Percentiles rank a stretch among this genome's conserved stretches.
Evolutionary conservation across 1,140 invertebrate genomes (phyloP).

Genomic region (Pseudoatta argentina): DNA sequence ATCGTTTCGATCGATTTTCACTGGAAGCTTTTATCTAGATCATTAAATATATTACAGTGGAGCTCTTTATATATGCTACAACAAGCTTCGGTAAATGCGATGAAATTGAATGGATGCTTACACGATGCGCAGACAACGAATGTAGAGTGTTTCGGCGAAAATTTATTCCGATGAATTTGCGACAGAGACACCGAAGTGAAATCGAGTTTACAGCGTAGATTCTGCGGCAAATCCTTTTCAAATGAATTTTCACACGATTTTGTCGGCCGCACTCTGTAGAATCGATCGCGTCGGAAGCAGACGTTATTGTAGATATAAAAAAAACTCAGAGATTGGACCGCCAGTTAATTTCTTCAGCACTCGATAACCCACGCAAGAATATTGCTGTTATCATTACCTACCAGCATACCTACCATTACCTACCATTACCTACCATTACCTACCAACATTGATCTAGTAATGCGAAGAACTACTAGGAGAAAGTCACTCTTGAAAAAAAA

Average conservation of each 20-base stretch:
- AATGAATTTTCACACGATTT: constrained; percentile 9
- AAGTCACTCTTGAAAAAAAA: not conserved
- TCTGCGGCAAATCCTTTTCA: not conserved
- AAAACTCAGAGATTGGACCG: constrained; percentile 18
- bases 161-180: constrained; percentile 5
- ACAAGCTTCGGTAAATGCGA: constrained; percentile 5
- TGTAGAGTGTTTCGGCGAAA: not conserved
- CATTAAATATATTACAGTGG: constrained; percentile 46
- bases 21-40: constrained; percentile 46
- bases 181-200: not conserved
- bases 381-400: constrained; percentile 33
- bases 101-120: constrained; percentile 22
- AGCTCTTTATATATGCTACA: not conserved
- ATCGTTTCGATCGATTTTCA: constrained; percentile 33
- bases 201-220: constrained; percentile 8
- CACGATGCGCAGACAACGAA: not conserved
- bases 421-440: not conserved
- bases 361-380: constrained; percentile 1
- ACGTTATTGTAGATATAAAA: constrained; percentile 12
- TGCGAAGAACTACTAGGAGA: not conserved
- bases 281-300: not conserved
- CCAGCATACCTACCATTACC: too few relatives aligned
- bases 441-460: not conserved
- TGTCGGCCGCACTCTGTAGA: not conserved
- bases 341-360: constrained; percentile 30